Percentiles rank a stretch among this genome's conserved stretches.
These are phyloP conservation scores for Belonocnema kinseyi DNA, from an alignment of 1,140 invertebrate species.

Conservation along the genomic window DNA sequence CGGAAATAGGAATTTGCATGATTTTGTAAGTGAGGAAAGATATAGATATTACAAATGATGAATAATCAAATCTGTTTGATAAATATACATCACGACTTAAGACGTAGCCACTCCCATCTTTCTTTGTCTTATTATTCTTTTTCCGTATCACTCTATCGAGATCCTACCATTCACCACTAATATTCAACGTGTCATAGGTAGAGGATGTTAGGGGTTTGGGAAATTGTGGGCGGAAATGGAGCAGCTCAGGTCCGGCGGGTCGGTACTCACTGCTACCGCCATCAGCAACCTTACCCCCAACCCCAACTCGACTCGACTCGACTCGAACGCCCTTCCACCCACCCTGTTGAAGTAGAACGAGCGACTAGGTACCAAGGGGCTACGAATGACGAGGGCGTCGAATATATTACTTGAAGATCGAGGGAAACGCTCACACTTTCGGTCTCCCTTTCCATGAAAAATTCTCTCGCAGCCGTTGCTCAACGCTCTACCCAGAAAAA, in stretches of 20 bases:
- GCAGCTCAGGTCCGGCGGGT: slow-evolving; percentile 57
- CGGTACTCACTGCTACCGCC: slow-evolving; percentile 47
- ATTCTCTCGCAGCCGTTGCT: too few relatives aligned
- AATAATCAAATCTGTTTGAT: too few relatives aligned
- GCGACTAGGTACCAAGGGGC: slow-evolving; percentile 44
- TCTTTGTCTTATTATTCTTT: too few relatives aligned
- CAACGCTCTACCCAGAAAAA: too few relatives aligned
- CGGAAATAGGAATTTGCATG: too few relatives aligned
- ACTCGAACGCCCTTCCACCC: slow-evolving; percentile 35
- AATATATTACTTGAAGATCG: slow-evolving; percentile 60
- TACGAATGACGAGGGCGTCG: slow-evolving; percentile 48
- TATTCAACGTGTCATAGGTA: slow-evolving; percentile 49
- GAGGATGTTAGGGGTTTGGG: slow-evolving; percentile 44
- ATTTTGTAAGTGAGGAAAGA: too few relatives aligned
- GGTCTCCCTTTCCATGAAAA: slow-evolving; percentile 32
- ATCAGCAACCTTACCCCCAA: slow-evolving; percentile 35
- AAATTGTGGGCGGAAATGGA: slow-evolving; percentile 62
- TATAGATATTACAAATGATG: too few relatives aligned
- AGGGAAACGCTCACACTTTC: slow-evolving; percentile 42
- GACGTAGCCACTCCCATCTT: too few relatives aligned
- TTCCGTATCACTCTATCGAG: too few relatives aligned
- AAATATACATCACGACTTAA: too few relatives aligned
- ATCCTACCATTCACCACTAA: slow-evolving; percentile 49
- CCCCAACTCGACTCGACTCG: slow-evolving; percentile 37
- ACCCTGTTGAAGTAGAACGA: slow-evolving; percentile 54